A percentile compares a stretch with the other conserved stretches of the same genome.
phyloP scores from a whole-genome alignment of 1,140 invertebrate species.

The Idris sp. region DNA sequence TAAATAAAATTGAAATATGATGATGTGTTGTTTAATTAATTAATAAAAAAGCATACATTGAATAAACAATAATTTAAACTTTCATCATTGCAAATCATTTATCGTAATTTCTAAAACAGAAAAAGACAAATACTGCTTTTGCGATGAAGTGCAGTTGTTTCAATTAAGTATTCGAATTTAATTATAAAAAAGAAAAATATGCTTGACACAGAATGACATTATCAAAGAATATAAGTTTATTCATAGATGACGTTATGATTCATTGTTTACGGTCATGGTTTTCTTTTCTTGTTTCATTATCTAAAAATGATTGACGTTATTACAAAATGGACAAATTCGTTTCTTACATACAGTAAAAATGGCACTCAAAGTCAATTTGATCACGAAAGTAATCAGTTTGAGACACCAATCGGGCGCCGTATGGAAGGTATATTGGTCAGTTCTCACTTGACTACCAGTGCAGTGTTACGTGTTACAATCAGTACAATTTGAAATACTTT shows the following conservation, averaged over 20 bases:
- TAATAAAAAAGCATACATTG: too few relatives aligned
- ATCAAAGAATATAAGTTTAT: slow-evolving; percentile 8
- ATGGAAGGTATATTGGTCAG: slow-evolving; percentile 12
- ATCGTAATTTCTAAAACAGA: too few relatives aligned
- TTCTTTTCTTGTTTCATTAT: slow-evolving; percentile 6
- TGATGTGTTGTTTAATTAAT: too few relatives aligned
- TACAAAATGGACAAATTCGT: slow-evolving; percentile 15
- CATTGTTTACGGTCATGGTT: slow-evolving; percentile 1
- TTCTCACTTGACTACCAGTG: slow-evolving; percentile 19
- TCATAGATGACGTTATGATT: slow-evolving; percentile 1
- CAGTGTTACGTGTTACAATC: slow-evolving; percentile 9
- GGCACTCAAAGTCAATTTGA: slow-evolving; percentile 2
- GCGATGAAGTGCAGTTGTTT: not conserved
- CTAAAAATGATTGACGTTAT: slow-evolving; percentile 6
- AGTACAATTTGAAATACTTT: not conserved
- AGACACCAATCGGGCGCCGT: slow-evolving; percentile 5
- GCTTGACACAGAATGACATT: slow-evolving; percentile 2
- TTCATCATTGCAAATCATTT: too few relatives aligned
- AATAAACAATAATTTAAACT: too few relatives aligned
- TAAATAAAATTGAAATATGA: too few relatives aligned
- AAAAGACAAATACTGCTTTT: too few relatives aligned
- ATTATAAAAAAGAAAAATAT: slow-evolving; percentile 4
- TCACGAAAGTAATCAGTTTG: slow-evolving; percentile 23
- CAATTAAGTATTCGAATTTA: not conserved
- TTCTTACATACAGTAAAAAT: not conserved